phyloP scores from a whole-genome alignment of 2,113 vertebrate species.

The Esox niger region DNA sequence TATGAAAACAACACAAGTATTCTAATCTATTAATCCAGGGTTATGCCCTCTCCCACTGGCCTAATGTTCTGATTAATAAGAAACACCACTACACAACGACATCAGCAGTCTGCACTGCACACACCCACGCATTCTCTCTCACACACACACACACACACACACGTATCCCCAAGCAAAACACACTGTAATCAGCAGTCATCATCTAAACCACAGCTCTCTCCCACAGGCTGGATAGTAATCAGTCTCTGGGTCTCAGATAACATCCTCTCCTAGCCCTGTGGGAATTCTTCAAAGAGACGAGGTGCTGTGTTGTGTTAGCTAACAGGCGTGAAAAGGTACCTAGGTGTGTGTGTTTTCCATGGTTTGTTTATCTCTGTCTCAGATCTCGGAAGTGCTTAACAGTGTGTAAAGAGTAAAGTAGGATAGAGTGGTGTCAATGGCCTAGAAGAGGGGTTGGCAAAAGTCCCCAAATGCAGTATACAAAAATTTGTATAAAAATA shows the following conservation, averaged over 20 bases:
- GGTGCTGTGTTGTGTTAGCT: conserved; percentile 25
- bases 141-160: neutral
- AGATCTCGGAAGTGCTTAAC: neutral
- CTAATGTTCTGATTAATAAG: conserved; percentile 64
- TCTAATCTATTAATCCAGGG: conserved; percentile 65
- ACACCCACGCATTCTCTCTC: neutral
- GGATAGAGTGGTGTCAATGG: too few species aligned
- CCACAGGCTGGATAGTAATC: conserved; percentile 47
- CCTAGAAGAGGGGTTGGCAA: too few species aligned
- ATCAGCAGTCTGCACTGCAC: conserved; percentile 5
- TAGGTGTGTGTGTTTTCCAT: neutral
- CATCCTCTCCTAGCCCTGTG: conserved; percentile 48
- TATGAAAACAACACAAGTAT: conserved; percentile 59
- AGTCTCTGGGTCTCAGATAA: conserved; percentile 58
- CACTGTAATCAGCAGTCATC: neutral
- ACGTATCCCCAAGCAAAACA: neutral
- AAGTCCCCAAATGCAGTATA: too few species aligned
- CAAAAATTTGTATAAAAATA: too few species aligned
- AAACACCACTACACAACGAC: conserved; percentile 23
- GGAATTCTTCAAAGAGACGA: conserved; percentile 60
- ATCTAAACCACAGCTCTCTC: conserved; percentile 26
- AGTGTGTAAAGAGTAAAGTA: neutral
- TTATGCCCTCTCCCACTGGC: conserved; percentile 60
- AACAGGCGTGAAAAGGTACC: conserved; percentile 36
- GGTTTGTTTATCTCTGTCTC: neutral